Percentiles rank a stretch among this genome's conserved stretches.
Evolutionary conservation across 2,113 vertebrate genomes (phyloP).

Genomic region (Mola mola): DNA sequence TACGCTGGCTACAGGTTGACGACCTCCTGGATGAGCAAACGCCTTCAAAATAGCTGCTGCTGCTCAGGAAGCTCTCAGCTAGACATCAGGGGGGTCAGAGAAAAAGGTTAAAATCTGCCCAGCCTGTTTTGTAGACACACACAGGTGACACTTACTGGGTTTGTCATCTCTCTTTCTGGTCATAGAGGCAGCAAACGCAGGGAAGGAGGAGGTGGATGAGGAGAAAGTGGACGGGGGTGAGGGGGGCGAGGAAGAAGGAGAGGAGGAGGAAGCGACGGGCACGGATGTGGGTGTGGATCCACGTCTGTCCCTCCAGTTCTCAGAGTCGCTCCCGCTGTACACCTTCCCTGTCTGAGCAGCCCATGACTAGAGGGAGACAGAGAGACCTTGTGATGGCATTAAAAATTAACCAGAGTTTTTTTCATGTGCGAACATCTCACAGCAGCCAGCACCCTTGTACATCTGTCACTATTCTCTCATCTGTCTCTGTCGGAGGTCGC

Average conservation of each 20-base stretch:
- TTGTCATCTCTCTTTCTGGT: constrained; percentile 59
- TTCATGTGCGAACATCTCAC: constrained; percentile 23
- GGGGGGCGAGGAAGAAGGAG: constrained; percentile 67
- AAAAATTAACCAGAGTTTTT: constrained; percentile 11
- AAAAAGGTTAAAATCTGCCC: background rate
- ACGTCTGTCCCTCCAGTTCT: constrained; percentile 83
- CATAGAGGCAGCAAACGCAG: constrained; percentile 56
- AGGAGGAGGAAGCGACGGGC: constrained; percentile 45
- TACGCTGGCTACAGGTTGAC: constrained; percentile 68
- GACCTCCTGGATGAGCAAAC: constrained; percentile 65
- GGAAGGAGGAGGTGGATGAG: constrained; percentile 65
- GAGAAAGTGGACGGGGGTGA: constrained; percentile 60
- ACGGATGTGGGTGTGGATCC: constrained; percentile 67
- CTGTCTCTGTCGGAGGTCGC: constrained; percentile 13
- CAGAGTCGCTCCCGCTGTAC: constrained; percentile 76
- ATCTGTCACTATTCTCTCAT: constrained; percentile 4
- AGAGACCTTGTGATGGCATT: constrained; percentile 15
- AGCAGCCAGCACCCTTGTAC: background rate
- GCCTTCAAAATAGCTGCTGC: constrained; percentile 73
- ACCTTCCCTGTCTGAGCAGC: constrained; percentile 61
- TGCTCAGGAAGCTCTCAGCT: constrained; percentile 69
- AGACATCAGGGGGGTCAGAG: constrained; percentile 20
- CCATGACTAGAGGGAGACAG: constrained; percentile 57
- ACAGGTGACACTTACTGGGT: constrained; percentile 58
- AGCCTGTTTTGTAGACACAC: background rate